A percentile compares a stretch with the other conserved stretches of the same genome.
Evolutionary conservation across 2,888 invertebrate genomes (phyloP).

Genomic region (Halocaridina rubra): DNA sequence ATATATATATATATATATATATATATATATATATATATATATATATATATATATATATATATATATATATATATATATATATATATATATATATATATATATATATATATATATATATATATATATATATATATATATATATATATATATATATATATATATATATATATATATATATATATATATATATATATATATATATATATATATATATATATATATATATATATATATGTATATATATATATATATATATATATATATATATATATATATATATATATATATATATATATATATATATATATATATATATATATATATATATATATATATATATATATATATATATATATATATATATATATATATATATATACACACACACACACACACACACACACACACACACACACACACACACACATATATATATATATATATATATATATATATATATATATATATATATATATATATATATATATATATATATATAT

Average conservation of each 20-base stretch:
- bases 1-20: slow-evolving; percentile 15
- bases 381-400: slow-evolving; percentile 14
- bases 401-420: slow-evolving; percentile 17
- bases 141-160: slow-evolving; percentile 37
- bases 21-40: slow-evolving; percentile 20
- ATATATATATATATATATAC: not conserved
- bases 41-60: not conserved
- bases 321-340: slow-evolving; percentile 32
- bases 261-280: slow-evolving; percentile 27
- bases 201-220: slow-evolving; percentile 6
- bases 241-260: slow-evolving; percentile 24
- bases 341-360: not conserved
- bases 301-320: slow-evolving; percentile 26
- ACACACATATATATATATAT: slow-evolving; percentile 27
- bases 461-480: slow-evolving; percentile 23
- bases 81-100: not conserved
- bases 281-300: slow-evolving; percentile 24
- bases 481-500: slow-evolving; percentile 11
- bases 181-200: slow-evolving; percentile 18
- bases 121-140: slow-evolving; percentile 30
- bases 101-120: slow-evolving; percentile 9
- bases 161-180: slow-evolving; percentile 18
- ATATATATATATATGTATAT: slow-evolving; percentile 23
- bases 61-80: not conserved
- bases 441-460: slow-evolving; percentile 34